Percentiles rank a stretch among this genome's conserved stretches.
Conservation (phyloP, 1,140 invertebrate species). For the Brachionus manjavacas region DNA sequence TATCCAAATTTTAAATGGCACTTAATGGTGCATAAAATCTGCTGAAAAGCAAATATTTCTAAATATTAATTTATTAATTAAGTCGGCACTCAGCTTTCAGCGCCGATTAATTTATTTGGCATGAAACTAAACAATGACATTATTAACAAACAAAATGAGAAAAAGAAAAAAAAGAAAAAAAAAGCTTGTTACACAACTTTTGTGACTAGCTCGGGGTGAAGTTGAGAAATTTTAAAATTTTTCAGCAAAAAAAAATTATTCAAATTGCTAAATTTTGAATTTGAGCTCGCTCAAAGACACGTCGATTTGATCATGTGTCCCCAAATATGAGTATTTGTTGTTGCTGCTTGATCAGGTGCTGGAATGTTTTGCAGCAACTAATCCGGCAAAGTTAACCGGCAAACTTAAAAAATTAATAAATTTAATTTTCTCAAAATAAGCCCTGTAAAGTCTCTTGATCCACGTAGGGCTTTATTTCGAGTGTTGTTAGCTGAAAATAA, state of each 20-base stretch:
- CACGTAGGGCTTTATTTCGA: background rate
- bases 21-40: background rate
- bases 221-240: background rate
- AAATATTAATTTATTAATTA: background rate
- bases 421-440: background rate
- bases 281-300: too few species aligned
- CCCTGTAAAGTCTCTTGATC: background rate
- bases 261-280: background rate
- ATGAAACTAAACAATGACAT: background rate
- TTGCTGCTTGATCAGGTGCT: too few species aligned
- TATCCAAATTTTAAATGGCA: background rate
- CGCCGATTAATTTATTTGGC: background rate
- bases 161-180: background rate
- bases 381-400: background rate
- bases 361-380: background rate
- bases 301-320: background rate
- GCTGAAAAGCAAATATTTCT: background rate
- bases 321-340: background rate
- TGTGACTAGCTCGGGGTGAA: background rate
- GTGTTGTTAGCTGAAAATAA: background rate
- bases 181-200: background rate
- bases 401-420: background rate
- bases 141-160: background rate
- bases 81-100: background rate
- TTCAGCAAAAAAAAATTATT: background rate